These are phyloP conservation scores for Upupa epops DNA, from an alignment of 2,113 vertebrate genomes.

Conservation along the genomic window DNA sequence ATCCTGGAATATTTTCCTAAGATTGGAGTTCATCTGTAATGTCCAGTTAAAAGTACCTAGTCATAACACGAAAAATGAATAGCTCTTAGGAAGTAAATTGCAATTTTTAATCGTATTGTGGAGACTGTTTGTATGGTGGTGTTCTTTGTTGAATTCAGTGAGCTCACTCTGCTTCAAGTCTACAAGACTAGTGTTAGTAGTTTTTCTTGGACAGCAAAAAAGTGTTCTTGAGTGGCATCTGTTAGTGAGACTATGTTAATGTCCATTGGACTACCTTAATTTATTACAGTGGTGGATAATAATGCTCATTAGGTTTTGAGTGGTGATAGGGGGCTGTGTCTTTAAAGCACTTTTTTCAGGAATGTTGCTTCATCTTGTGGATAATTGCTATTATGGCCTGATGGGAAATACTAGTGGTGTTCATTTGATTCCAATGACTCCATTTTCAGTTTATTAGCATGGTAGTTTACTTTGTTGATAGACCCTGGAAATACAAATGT, in stretches of 20 bases:
- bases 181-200: no score
- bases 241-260: not conserved
- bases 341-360: not conserved
- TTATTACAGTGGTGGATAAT: not conserved
- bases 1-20: not conserved
- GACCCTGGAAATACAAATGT: not conserved
- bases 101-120: not conserved
- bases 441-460: not conserved
- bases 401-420: not conserved
- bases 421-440: not conserved
- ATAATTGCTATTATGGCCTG: not conserved
- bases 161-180: not conserved
- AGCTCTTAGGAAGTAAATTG: not conserved
- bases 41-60: not conserved
- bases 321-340: not conserved
- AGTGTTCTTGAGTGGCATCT: not conserved
- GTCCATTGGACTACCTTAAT: not conserved
- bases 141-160: not conserved
- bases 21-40: not conserved
- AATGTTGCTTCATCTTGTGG: not conserved
- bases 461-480: not conserved
- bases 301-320: not conserved
- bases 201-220: no score
- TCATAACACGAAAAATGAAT: not conserved
- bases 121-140: accelerated